Evolutionary conservation across 1,140 invertebrate species (phyloP), one percentile per base, ranked within the genome.

Genomic region (Vanessa tameamea): DNA sequence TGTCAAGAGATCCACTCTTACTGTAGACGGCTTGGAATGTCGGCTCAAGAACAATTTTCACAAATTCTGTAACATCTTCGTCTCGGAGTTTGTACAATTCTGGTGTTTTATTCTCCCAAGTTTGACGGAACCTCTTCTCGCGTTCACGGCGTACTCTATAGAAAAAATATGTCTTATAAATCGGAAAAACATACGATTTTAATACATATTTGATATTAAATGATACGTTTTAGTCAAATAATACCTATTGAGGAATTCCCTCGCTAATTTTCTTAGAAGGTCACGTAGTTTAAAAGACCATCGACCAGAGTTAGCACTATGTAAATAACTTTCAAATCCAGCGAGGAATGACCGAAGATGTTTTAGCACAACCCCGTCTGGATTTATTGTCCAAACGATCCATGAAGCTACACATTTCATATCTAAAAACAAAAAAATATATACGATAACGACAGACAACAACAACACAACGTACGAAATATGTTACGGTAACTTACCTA

Each of bases 281-380:
- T 96, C 94, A 64, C 94, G 94, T 0, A 96, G 89, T 75, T 94
- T 95, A 59, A 81, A 91, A 23, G 95, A 94, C 97, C 97, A 98
- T 31, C 94, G 92, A 13, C 98, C 98, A 72, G 92, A 87, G 89
- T 99, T 99, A 0, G 98, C 98, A 65, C 97, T 97, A 93, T 99
- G 97, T 82, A 96, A 96, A 92, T 98, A 99, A 11, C 97, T 97
- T 87, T 98, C 96, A 3, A 98, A 91, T 0, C 96, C 95, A 79
- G 96, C 96, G 78, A 99, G 95, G 83, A 99, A 95, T 75, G 96
- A 96, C 66, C 95, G 95, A 31, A 99, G 92, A 87, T 98, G 95
- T 51, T 94, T 94, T 83, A 97, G 95, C 9, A 95, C 94, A 81
- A 94, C 93, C 57, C 94, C 92, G 48, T 93, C 91, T 13, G 92